Evolutionary conservation across 35 echinoderm and acorn worm species (phyloP).

Genomic region (Patiria miniata): DNA sequence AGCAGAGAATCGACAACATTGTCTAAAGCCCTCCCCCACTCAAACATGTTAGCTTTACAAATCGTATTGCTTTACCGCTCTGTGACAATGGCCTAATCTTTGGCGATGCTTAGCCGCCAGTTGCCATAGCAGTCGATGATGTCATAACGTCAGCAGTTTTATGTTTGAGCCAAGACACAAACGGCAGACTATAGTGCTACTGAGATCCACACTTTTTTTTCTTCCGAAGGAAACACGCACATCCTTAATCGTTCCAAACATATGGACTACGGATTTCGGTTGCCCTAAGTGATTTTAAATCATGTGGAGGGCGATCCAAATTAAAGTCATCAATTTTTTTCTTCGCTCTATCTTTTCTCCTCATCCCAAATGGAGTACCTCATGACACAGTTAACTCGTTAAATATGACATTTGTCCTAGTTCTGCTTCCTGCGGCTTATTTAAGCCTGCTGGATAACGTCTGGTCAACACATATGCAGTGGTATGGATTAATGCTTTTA

Average conservation of each 20-base stretch:
- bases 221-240: background rate
- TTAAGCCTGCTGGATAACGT: too few relatives aligned
- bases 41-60: constrained; percentile 25
- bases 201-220: background rate
- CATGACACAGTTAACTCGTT: background rate
- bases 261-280: background rate
- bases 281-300: background rate
- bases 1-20: background rate
- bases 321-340: background rate
- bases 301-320: background rate
- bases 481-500: too few relatives aligned
- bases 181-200: background rate
- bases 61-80: constrained; percentile 13
- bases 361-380: too few relatives aligned
- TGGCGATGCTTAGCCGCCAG: background rate
- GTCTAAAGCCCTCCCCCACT: background rate
- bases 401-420: constrained; percentile 6
- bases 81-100: background rate
- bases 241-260: background rate
- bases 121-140: constrained; percentile 27
- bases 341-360: too few relatives aligned
- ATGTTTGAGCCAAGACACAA: background rate
- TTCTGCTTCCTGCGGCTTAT: background rate
- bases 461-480: too few relatives aligned
- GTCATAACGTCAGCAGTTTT: constrained; percentile 21